A percentile compares a stretch with the other conserved stretches of the same genome.
Conservation (phyloP, 2,888 invertebrate species). For the Epistrophe eligans region DNA sequence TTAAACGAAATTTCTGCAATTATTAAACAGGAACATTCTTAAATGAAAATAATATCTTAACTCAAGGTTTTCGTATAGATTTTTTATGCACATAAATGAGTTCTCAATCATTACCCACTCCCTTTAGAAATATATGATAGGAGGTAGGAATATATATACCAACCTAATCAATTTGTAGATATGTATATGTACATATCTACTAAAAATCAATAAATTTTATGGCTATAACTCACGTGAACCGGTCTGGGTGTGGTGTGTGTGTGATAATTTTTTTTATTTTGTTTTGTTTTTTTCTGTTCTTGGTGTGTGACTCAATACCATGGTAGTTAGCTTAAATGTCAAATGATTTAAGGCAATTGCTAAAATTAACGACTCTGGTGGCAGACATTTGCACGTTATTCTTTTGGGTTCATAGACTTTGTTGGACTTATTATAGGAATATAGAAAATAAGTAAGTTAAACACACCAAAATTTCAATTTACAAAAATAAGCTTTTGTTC, state of each 20-base stretch:
- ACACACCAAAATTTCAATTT: constrained; percentile 2
- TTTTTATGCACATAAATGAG: not conserved
- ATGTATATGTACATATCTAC: not conserved
- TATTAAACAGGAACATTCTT: not conserved
- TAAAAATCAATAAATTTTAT: constrained; percentile 54
- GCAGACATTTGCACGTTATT: constrained; percentile 58
- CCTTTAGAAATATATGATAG: not conserved
- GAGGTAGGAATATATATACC: not conserved
- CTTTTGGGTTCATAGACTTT: constrained; percentile 52
- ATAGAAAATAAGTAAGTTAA: not conserved
- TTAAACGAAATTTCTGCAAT: not conserved
- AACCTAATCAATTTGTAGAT: not conserved
- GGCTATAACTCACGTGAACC: constrained; percentile 61
- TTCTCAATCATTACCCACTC: not conserved
- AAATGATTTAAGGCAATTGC: constrained; percentile 68
- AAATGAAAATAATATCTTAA: not conserved
- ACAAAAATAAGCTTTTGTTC: constrained; percentile 9
- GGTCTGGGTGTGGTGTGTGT: constrained; percentile 62
- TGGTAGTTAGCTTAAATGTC: constrained; percentile 61
- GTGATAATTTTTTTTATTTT: constrained; percentile 19
- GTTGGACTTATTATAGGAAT: not conserved
- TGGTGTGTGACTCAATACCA: constrained; percentile 60
- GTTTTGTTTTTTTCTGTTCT: not conserved
- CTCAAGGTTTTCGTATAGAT: not conserved
- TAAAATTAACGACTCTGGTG: constrained; percentile 52